These are phyloP conservation scores for rat (Rattus norvegicus) DNA, from an alignment of 2,113 vertebrate genomes.

Conservation along the genomic window GRCr8 NC_086023.1:83641001-83641500, in stretches of 20 bases:
- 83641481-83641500: neutral
- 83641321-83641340: neutral
- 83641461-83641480: neutral
- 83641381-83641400: neutral
- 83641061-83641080: neutral
- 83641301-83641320: neutral
- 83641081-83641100: neutral
- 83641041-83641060: neutral
- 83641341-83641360: neutral
- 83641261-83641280: neutral
- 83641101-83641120: neutral
- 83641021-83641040: neutral
- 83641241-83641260: neutral
- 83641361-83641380: neutral
- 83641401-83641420: no score
- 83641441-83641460: neutral
- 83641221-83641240: neutral
- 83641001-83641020: neutral
- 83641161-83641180: neutral
- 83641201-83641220: conserved; percentile 24
- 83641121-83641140: neutral
- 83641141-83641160: neutral
- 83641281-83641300: neutral
- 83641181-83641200: neutral
- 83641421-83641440: neutral